phyloP scores from a whole-genome alignment of 1,140 invertebrate genomes.

The Tetranychus cinnabarinus region DNA sequence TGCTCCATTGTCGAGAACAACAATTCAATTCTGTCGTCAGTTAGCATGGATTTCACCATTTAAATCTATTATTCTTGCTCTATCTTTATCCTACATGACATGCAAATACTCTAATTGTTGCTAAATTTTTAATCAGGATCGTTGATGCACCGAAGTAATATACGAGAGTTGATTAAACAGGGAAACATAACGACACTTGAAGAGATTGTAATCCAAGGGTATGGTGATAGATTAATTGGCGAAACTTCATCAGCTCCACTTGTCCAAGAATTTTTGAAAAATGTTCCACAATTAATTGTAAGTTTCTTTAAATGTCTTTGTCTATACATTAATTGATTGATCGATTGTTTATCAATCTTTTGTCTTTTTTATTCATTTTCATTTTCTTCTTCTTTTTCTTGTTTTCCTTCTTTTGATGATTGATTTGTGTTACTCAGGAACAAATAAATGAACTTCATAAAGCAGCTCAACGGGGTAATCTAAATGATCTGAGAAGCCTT shows the following conservation, averaged over 20 bases:
- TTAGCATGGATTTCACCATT: too few relatives aligned
- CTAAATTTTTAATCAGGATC: neutral
- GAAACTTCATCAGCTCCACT: slow-evolving; percentile 32
- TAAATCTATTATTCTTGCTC: too few relatives aligned
- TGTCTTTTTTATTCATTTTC: neutral
- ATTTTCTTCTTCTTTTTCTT: neutral
- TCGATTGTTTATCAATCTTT: neutral
- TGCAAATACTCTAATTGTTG: too few relatives aligned
- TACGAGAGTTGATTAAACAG: slow-evolving; percentile 13
- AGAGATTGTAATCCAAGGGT: slow-evolving; percentile 22
- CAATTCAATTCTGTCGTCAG: too few relatives aligned
- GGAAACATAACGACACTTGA: slow-evolving; percentile 22
- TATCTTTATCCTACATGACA: too few relatives aligned
- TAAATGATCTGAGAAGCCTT: slow-evolving; percentile 55
- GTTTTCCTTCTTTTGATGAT: neutral
- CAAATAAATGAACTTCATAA: slow-evolving; percentile 25
- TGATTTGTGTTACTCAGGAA: slow-evolving; percentile 6
- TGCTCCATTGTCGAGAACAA: neutral
- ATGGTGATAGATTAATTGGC: slow-evolving; percentile 23
- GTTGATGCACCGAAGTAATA: slow-evolving; percentile 8
- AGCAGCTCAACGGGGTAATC: slow-evolving; percentile 56
- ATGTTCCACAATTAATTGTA: slow-evolving; percentile 27
- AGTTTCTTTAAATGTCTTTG: neutral
- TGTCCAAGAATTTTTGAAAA: slow-evolving; percentile 37
- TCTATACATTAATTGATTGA: neutral